Base-by-base conservation (phyloP, 1,140 invertebrate species). In the Heliothis subflexa region DNA sequence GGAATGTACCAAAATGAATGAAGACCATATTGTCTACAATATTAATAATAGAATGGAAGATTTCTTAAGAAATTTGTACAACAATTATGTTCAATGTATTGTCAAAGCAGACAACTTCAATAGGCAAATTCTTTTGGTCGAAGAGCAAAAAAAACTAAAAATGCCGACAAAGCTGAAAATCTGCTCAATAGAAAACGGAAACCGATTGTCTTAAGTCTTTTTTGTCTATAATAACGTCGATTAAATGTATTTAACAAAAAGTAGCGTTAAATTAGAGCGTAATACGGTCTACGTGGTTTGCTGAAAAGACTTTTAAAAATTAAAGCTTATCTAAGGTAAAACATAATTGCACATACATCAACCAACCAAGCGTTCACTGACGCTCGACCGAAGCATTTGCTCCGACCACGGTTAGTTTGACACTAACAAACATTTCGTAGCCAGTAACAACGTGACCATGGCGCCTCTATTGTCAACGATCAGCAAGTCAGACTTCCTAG, bases 271-370 rank as follows among this genome's bases (percentile, higher is more conserved):
- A 73, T 61, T 47, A 25, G 55, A 73, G 47, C 71, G 55, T 73
- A 73, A n/a, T 66, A 66, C 62, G 62, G 40, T 66, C 62, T 66
- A 47, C 47, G 16, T 71, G 47, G 59, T 64, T 47, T 50, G 64
- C n/a, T 64, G 10, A 49, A 75, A 64, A 52, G 33, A 28, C 57
- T 49, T 52, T n/a, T 75, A 75, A 75, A 62, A 75, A 52, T 75
- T 73, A 64, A 52, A 75, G 59, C 21, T 74, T 68, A 78, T 57
- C 75, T 70, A 57, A 28, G 50, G 74, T 77, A 54, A 78, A 78
- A 70, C 55, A 57, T 78, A 78, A 78, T 78, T 78, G 75, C 50
- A 25, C 75, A 70, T 78, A 78, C 62, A 68, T 70, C 64, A 70
- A 50, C 61, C 75, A 78, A 57, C 75, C 49, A 70, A 68, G 49